A percentile compares a stretch with the other conserved stretches of the same genome.
Conservation (phyloP, 2,888 invertebrate genomes). For the Oligia strigilis region DNA sequence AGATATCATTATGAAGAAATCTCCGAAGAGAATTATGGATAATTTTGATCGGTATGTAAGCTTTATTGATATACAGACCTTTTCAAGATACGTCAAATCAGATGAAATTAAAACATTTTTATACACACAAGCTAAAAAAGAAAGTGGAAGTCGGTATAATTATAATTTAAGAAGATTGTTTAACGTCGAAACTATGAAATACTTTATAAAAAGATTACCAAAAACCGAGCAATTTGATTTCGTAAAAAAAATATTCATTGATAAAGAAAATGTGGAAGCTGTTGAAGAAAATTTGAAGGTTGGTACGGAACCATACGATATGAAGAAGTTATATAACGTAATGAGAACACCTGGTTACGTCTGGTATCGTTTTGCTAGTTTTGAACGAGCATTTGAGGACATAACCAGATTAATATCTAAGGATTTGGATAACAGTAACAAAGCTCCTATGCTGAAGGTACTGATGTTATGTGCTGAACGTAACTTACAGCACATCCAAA, state of each 20-base stretch:
- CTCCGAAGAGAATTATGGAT: constrained; percentile 72
- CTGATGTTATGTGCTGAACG: constrained; percentile 71
- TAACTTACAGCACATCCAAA: constrained; percentile 70
- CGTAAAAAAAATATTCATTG: constrained; percentile 76
- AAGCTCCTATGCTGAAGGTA: constrained; percentile 71
- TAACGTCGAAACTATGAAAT: constrained; percentile 66
- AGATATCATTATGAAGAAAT: constrained; percentile 76
- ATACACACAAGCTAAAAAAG: constrained; percentile 64
- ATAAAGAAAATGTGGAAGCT: constrained; percentile 65
- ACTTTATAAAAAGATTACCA: constrained; percentile 75
- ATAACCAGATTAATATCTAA: constrained; percentile 58
- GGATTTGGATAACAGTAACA: constrained; percentile 62
- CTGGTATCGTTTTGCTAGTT: constrained; percentile 81
- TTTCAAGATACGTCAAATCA: constrained; percentile 76
- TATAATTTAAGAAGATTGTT: constrained; percentile 64
- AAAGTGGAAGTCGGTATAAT: constrained; percentile 20
- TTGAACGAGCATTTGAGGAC: constrained; percentile 76
- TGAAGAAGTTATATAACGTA: constrained; percentile 63
- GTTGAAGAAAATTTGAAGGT: constrained; percentile 55
- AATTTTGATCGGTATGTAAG: constrained; percentile 74
- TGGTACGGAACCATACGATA: constrained; percentile 61
- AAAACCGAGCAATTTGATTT: constrained; percentile 76
- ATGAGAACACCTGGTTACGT: constrained; percentile 62
- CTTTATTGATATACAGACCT: constrained; percentile 75
- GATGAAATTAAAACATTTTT: constrained; percentile 77